These are phyloP conservation scores for Dendroctonus ponderosae DNA, from an alignment of 1,140 invertebrate species.

Conservation along the genomic window DNA sequence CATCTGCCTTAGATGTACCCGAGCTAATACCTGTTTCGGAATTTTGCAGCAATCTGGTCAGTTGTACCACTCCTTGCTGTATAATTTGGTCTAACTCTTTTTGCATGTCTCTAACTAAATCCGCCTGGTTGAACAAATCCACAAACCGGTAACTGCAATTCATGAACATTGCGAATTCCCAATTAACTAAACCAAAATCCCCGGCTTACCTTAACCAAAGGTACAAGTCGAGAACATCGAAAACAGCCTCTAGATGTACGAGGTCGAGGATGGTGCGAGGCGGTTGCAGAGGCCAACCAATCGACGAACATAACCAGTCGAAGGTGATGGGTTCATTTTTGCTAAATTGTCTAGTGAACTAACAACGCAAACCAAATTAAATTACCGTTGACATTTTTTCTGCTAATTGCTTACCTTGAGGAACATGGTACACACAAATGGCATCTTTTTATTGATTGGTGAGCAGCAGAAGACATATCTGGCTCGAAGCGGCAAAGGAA, in stretches of 20 bases:
- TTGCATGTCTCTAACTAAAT: conserved; percentile 77
- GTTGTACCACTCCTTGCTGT: conserved; percentile 80
- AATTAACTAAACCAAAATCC: background rate
- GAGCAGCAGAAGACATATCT: conserved; percentile 97
- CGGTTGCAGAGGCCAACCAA: conserved; percentile 81
- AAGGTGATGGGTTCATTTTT: conserved; percentile 84
- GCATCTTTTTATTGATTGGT: conserved; percentile 91
- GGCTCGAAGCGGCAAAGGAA: conserved; percentile 81
- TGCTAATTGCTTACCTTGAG: conserved; percentile 65
- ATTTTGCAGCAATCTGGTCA: conserved; percentile 73
- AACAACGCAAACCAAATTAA: too few species aligned
- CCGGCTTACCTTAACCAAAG: conserved; percentile 85
- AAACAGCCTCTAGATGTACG: conserved; percentile 87
- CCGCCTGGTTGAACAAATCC: conserved; percentile 84
- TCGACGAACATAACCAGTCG: conserved; percentile 79
- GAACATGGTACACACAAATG: conserved; percentile 93
- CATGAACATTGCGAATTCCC: conserved; percentile 4
- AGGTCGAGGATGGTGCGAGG: conserved; percentile 86
- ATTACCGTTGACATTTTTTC: too few species aligned
- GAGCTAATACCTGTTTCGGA: conserved; percentile 55
- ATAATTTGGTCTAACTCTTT: conserved; percentile 85
- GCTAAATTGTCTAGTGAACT: conserved; percentile 92
- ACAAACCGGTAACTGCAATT: conserved; percentile 78
- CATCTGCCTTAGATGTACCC: conserved; percentile 42
- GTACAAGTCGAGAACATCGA: conserved; percentile 95